phyloP scores from a whole-genome alignment of 1,140 invertebrate genomes.

The Hormaphis cornu region DNA sequence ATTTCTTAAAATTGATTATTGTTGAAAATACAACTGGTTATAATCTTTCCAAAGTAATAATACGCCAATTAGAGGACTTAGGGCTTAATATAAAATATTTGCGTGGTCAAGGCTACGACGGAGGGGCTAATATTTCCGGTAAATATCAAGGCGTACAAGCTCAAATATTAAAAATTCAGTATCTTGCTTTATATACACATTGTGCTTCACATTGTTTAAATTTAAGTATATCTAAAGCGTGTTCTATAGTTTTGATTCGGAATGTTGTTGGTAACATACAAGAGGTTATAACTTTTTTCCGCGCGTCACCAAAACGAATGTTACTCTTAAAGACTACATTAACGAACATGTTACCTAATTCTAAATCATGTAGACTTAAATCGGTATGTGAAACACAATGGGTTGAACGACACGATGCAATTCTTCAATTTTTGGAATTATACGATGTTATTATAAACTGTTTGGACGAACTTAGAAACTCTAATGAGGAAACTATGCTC shows the following conservation, averaged over 20 bases:
- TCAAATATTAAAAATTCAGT: constrained; percentile 38
- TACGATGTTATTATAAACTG: neutral
- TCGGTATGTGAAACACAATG: neutral
- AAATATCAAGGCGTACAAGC: constrained; percentile 38
- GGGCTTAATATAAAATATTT: neutral
- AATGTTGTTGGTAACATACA: constrained; percentile 33
- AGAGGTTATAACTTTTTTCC: constrained; percentile 30
- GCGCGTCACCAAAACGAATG: no score
- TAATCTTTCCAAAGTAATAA: neutral
- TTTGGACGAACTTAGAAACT: neutral
- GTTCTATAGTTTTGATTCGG: constrained; percentile 20
- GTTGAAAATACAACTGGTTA: neutral
- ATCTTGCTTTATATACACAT: constrained; percentile 37
- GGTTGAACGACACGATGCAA: neutral
- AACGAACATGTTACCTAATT: neutral
- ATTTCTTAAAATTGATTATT: constrained; percentile 24
- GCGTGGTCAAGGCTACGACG: neutral
- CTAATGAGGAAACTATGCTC: no score
- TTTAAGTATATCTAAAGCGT: constrained; percentile 33
- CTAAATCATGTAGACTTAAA: neutral
- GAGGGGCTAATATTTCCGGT: constrained; percentile 36
- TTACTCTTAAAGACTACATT: neutral
- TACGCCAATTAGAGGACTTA: neutral
- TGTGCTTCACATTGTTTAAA: constrained; percentile 41
- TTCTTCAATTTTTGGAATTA: neutral